A percentile compares a stretch with the other conserved stretches of the same genome.
phyloP scores from a whole-genome alignment of 2,113 vertebrate genomes.

The Melanocharis versteri region DNA sequence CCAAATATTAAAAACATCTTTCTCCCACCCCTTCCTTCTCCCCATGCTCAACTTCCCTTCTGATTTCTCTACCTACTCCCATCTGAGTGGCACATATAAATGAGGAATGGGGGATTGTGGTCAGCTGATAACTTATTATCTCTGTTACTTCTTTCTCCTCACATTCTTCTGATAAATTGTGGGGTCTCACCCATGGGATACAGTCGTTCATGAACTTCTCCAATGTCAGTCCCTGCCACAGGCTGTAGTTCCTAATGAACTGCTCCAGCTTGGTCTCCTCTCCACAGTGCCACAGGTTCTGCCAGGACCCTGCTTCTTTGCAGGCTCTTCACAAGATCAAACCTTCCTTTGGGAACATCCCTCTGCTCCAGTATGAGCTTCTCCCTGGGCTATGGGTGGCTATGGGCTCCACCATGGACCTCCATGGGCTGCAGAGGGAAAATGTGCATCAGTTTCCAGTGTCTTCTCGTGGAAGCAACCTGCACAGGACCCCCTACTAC shows the following conservation, averaged over 20 bases:
- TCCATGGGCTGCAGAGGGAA: neutral
- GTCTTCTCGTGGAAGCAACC: neutral
- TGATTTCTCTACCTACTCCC: neutral
- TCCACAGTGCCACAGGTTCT: neutral
- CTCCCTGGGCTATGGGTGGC: neutral
- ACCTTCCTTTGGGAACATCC: neutral
- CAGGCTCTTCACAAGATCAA: neutral
- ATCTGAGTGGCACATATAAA: neutral
- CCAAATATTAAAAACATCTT: neutral
- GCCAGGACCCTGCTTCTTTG: neutral
- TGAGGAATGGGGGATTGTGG: neutral
- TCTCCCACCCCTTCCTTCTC: neutral
- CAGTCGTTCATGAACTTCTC: neutral
- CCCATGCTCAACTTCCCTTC: neutral
- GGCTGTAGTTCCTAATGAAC: neutral
- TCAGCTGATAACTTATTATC: neutral
- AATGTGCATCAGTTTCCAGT: neutral
- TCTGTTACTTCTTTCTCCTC: neutral
- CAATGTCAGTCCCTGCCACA: accelerated
- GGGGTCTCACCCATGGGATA: neutral
- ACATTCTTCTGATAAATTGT: neutral
- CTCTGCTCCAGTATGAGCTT: neutral
- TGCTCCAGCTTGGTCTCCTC: neutral
- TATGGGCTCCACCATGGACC: accelerated
- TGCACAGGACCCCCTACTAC: neutral